A percentile compares a stretch with the other conserved stretches of the same genome.
Evolutionary conservation across 1,140 invertebrate species (phyloP).

Genomic region (Pseudomyrmex sp.): DNA sequence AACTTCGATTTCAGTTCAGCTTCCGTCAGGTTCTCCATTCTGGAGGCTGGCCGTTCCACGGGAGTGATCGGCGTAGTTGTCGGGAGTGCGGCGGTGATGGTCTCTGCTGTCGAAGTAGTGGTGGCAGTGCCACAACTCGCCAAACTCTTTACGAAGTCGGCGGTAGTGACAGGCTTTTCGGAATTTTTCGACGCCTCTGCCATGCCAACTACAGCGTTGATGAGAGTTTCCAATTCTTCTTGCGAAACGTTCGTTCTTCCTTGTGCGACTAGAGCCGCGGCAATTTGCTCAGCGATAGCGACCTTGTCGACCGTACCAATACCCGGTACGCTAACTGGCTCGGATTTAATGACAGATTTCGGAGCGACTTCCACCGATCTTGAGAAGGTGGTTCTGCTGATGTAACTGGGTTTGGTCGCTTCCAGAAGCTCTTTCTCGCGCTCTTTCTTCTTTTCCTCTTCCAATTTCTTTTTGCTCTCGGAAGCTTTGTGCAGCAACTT

Average conservation of each 20-base stretch:
- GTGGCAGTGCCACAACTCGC: constrained; percentile 65
- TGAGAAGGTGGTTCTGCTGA: constrained; percentile 74
- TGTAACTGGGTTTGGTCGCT: constrained; percentile 73
- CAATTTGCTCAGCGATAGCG: constrained; percentile 91
- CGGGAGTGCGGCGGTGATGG: background rate
- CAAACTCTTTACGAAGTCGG: constrained; percentile 84
- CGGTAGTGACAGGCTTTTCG: constrained; percentile 85
- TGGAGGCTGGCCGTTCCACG: constrained; percentile 69
- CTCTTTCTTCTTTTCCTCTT: constrained; percentile 83
- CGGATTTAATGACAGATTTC: constrained; percentile 76
- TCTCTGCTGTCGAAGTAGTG: constrained; percentile 14
- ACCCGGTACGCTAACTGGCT: constrained; percentile 87
- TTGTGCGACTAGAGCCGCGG: constrained; percentile 90
- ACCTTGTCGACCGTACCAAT: constrained; percentile 89
- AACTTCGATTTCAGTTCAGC: constrained; percentile 90
- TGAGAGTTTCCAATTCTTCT: constrained; percentile 90
- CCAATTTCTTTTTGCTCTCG: constrained; percentile 84
- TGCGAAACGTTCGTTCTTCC: constrained; percentile 92
- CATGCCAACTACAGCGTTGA: constrained; percentile 91
- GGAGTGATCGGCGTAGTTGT: background rate
- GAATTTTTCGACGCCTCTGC: constrained; percentile 86
- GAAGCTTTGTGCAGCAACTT: constrained; percentile 88
- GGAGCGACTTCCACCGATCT: constrained; percentile 70
- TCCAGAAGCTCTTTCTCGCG: constrained; percentile 72
- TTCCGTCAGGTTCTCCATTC: constrained; percentile 90